phyloP scores from a whole-genome alignment of 2,113 vertebrate species.

The Zingel zingel region DNA sequence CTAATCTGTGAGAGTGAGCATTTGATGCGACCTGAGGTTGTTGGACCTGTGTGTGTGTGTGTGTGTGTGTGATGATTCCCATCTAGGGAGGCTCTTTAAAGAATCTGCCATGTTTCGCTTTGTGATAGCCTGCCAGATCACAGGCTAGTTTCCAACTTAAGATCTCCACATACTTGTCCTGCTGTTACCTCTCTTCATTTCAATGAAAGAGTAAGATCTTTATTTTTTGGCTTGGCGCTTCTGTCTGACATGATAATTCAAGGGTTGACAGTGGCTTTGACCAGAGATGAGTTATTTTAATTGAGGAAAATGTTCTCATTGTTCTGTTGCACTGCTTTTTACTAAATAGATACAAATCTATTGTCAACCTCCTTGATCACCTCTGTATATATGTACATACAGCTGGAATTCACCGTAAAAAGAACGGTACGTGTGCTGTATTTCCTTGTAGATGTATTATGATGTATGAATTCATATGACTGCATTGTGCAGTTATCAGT shows the following conservation, averaged over 20 bases:
- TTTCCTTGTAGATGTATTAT: not conserved
- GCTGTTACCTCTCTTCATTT: not conserved
- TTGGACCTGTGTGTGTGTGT: not conserved
- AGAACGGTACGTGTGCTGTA: not conserved
- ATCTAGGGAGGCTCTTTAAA: slow-evolving; percentile 57
- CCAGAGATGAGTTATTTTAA: not conserved
- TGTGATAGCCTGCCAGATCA: slow-evolving; percentile 12
- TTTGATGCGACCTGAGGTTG: slow-evolving; percentile 39
- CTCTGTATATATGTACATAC: not conserved
- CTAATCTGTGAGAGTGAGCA: slow-evolving; percentile 21
- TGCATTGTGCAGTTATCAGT: not conserved
- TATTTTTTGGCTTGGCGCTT: too few species aligned
- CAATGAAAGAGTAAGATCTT: not conserved
- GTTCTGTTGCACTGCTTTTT: too few species aligned
- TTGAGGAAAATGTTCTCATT: not conserved
- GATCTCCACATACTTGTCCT: not conserved
- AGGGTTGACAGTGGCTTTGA: too few species aligned
- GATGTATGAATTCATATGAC: not conserved
- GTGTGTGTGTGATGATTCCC: slow-evolving; percentile 20
- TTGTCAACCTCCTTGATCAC: too few species aligned
- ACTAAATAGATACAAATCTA: not conserved
- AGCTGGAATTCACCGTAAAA: not conserved
- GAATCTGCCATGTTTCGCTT: slow-evolving; percentile 36
- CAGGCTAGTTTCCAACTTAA: slow-evolving; percentile 11
- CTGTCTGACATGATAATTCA: not conserved